Percentiles rank a stretch among this genome's conserved stretches.
phyloP scores from a whole-genome alignment of 2,797 vertebrate species.

The Hydrophis major region DNA sequence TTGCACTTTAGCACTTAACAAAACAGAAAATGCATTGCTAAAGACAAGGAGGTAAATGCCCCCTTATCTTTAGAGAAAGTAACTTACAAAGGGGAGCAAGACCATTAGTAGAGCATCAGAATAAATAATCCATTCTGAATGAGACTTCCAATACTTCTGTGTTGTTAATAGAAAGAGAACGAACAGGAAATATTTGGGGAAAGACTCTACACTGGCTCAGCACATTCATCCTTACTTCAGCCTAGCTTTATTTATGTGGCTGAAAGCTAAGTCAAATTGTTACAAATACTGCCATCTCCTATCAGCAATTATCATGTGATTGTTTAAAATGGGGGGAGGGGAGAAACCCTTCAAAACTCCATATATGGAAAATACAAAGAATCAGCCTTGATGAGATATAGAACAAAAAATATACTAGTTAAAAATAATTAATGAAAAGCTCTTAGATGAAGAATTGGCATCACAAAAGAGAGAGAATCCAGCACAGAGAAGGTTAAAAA shows the following conservation, averaged over 20 bases:
- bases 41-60: not conserved
- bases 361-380: not conserved
- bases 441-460: not conserved
- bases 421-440: not conserved
- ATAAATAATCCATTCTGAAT: not conserved
- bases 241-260: not conserved
- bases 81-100: not conserved
- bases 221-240: not conserved
- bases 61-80: too few relatives aligned
- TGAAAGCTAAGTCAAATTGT: not conserved
- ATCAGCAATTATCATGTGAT: not conserved
- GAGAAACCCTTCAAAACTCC: not conserved
- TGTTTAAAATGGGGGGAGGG: not conserved
- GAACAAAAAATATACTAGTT: not conserved
- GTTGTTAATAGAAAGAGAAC: not conserved
- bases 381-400: not conserved
- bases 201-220: not conserved
- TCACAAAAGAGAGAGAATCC: not conserved
- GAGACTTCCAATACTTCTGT: not conserved
- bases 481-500: not conserved
- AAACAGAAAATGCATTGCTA: not conserved
- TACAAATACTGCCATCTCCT: not conserved
- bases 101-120: not conserved
- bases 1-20: not conserved
- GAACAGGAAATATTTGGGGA: not conserved